Evolutionary conservation across 2,797 vertebrate genomes (phyloP), one percentile per base, ranked within the genome.

Genomic region (Eupleurogrammus muticus): DNA sequence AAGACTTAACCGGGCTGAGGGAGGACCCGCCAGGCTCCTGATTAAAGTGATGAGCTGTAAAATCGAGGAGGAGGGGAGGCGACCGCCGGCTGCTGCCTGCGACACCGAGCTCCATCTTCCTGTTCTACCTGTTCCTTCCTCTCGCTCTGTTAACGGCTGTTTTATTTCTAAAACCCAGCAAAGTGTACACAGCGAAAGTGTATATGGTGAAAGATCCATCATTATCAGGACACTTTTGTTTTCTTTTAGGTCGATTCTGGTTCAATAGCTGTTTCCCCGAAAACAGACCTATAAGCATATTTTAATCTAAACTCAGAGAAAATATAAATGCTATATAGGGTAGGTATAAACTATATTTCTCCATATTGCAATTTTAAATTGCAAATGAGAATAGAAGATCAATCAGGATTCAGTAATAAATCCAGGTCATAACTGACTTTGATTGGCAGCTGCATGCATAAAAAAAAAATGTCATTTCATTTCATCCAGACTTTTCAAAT

Each of bases 31-130:
- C 66, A 68, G 62, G 59, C 68, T 82, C 49, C 71, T 84, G 84
- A 88, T 89, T 75, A 78, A 85, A 89, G 83, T 76, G 86, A 90
- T 86, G 78, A 85, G 75, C 79, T 87, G 77, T 81, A 78, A 89
- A 87, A 82, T 68, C 1, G 56, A 76, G 57, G 19, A 40, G 19
- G 35, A n/a, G 50, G 55, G 52, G 14, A 40, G 56, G 38, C 24
- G 62, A 77, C 83, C 85, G 74, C 73, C 34, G 62, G 75, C 40
- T 63, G 58, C 66, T 74, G 59, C 68, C 61, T 70, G 79, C 73
- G 74, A 70, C 55, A 50, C 68, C 52, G 66, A 77, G 65, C 64
- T 73, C 70, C 79, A 66, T 74, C 66, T 51, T 64, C 62, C 40
- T 5, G 53, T 71, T 80, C 65, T 82, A 85, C 75, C 88, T 81